Percentiles rank a stretch among this genome's conserved stretches.
phyloP scores from a whole-genome alignment of 2,797 vertebrate genomes.

The Cynopterus sphinx region DNA sequence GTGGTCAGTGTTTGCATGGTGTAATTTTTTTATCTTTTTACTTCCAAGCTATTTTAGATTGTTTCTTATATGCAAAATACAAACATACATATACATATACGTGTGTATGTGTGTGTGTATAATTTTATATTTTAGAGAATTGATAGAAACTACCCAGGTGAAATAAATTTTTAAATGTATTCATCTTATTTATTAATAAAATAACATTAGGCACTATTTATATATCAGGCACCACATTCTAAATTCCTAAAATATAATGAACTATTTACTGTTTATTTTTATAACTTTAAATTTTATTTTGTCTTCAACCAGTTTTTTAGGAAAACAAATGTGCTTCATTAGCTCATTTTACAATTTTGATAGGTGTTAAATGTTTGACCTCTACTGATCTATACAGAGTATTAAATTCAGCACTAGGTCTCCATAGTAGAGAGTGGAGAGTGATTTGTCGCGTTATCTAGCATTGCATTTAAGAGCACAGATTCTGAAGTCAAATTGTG shows the following conservation, averaged over 20 bases:
- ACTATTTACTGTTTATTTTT: neutral
- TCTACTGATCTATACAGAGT: neutral
- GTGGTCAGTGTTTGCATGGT: neutral
- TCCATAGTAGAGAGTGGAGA: neutral
- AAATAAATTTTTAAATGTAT: neutral
- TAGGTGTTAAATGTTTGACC: neutral
- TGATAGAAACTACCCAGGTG: neutral
- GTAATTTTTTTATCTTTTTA: neutral
- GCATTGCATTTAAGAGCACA: neutral
- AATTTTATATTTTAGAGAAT: neutral
- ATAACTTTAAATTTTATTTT: slow-evolving; percentile 5
- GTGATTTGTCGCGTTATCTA: neutral
- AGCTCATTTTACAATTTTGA: slow-evolving; percentile 8
- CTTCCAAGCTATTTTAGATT: neutral
- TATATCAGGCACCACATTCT: neutral
- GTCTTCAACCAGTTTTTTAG: neutral
- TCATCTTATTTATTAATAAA: neutral
- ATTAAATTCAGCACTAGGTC: neutral
- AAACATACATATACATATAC: too few relatives aligned
- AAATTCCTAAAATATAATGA: neutral
- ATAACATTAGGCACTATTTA: neutral
- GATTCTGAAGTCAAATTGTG: neutral
- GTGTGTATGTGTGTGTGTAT: too few relatives aligned
- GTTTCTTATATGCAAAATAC: neutral
- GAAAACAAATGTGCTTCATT: slow-evolving; percentile 36